A percentile compares a stretch with the other conserved stretches of the same genome.
phyloP scores from a whole-genome alignment of 2,113 vertebrate genomes.

The Myrmophylax atrothorax region DNA sequence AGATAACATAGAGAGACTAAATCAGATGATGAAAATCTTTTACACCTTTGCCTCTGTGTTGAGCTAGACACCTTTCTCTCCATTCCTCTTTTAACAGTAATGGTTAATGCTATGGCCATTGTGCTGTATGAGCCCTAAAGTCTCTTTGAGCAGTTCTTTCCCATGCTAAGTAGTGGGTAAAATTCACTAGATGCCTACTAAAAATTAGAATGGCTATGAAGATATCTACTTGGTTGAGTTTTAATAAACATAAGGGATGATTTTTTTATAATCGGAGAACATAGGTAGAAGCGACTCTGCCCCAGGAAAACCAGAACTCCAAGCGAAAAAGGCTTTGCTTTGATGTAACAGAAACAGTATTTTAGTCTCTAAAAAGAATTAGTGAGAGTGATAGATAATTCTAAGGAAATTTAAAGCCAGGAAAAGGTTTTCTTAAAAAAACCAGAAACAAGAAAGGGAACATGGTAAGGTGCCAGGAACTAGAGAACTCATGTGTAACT shows the following conservation, averaged over 20 bases:
- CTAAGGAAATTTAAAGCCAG: neutral
- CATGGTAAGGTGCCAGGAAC: neutral
- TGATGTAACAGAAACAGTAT: neutral
- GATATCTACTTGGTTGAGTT: neutral
- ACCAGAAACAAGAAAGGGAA: neutral
- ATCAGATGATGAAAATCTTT: neutral
- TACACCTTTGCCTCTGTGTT: neutral
- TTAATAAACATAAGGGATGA: neutral
- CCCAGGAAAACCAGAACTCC: neutral
- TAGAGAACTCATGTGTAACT: neutral
- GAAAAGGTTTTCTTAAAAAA: neutral
- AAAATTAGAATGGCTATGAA: neutral
- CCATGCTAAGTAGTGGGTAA: neutral
- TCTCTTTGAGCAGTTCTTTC: neutral
- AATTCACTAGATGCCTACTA: neutral
- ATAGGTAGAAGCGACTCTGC: neutral
- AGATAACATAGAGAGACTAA: neutral
- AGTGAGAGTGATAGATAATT: neutral
- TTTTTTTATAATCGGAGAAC: neutral
- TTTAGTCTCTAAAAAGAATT: neutral
- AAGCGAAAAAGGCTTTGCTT: neutral
- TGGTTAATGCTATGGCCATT: neutral
- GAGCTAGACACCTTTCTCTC: neutral
- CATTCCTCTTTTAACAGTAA: neutral
- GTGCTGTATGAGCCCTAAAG: neutral